Conservation (phyloP, 2,888 invertebrate species). For the Leptura quadrifasciata region DNA sequence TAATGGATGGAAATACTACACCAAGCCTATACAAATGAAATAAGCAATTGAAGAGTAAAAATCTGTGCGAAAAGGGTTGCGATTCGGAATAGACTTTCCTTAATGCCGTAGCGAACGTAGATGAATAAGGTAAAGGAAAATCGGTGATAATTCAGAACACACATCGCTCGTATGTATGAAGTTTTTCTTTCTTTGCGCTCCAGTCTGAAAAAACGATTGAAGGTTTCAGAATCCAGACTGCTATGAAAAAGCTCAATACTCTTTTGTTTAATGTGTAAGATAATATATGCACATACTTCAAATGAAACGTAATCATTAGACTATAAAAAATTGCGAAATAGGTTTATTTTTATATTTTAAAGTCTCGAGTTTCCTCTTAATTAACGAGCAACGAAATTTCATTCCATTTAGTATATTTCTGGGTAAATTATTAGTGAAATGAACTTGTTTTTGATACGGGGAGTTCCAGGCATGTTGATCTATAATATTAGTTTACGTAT, state of each 20-base stretch:
- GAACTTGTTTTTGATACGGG: too few relatives aligned
- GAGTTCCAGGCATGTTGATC: too few relatives aligned
- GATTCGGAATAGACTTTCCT: conserved; percentile 24
- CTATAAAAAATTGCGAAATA: conserved; percentile 46
- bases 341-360: conserved; percentile 46
- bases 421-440: neutral
- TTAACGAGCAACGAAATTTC: conserved; percentile 4
- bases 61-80: conserved; percentile 26
- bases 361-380: conserved; percentile 34
- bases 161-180: conserved; percentile 47
- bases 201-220: conserved; percentile 47
- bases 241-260: conserved; percentile 56
- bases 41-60: conserved; percentile 27
- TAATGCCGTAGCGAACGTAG: conserved; percentile 27
- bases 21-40: conserved; percentile 20
- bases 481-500: too few relatives aligned
- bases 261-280: conserved; percentile 62
- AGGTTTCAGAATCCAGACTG: conserved; percentile 53
- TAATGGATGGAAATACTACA: neutral
- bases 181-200: conserved; percentile 55
- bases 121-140: conserved; percentile 50
- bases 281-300: conserved; percentile 59
- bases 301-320: conserved; percentile 57
- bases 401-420: neutral
- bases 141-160: conserved; percentile 53